Conservation (phyloP, 2,888 invertebrate species). For the Tribolium freemani region DNA sequence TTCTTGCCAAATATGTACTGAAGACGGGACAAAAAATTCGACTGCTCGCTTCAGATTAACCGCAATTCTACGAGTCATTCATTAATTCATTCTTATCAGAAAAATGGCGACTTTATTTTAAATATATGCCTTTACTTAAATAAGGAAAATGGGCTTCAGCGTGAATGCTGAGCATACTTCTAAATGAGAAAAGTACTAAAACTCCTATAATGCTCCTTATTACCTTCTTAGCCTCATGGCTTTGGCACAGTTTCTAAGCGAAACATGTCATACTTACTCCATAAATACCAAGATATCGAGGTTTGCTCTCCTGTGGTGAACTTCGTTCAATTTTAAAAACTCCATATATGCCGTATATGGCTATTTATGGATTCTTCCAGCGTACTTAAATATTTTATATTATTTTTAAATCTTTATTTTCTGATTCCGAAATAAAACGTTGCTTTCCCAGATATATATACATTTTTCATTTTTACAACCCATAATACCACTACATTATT, state of each 20-base stretch:
- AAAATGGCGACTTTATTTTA: constrained; percentile 17
- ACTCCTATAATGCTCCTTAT: constrained; percentile 3
- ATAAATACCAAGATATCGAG: constrained; percentile 14
- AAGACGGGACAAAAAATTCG: constrained; percentile 3
- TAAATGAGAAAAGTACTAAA: constrained; percentile 17
- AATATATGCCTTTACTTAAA: constrained; percentile 1
- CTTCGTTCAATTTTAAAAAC: constrained; percentile 12
- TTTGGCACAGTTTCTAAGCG: constrained; percentile 11
- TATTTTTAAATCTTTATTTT: neutral
- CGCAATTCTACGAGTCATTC: constrained; percentile 3
- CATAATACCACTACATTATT: neutral
- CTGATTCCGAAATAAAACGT: neutral
- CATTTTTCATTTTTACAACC: neutral
- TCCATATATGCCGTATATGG: neutral
- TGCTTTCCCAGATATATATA: neutral
- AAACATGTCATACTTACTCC: constrained; percentile 13
- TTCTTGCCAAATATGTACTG: constrained; percentile 18
- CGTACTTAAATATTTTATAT: neutral
- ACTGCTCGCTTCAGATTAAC: neutral
- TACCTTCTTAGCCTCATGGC: constrained; percentile 1
- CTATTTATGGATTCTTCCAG: constrained; percentile 11
- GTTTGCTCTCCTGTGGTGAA: neutral
- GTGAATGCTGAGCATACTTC: constrained; percentile 1
- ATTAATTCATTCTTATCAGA: constrained; percentile 14
- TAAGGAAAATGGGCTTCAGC: constrained; percentile 4